A percentile compares a stretch with the other conserved stretches of the same genome.
Evolutionary conservation across 2,888 invertebrate species (phyloP).

Genomic region (Keiferia lycopersicella): DNA sequence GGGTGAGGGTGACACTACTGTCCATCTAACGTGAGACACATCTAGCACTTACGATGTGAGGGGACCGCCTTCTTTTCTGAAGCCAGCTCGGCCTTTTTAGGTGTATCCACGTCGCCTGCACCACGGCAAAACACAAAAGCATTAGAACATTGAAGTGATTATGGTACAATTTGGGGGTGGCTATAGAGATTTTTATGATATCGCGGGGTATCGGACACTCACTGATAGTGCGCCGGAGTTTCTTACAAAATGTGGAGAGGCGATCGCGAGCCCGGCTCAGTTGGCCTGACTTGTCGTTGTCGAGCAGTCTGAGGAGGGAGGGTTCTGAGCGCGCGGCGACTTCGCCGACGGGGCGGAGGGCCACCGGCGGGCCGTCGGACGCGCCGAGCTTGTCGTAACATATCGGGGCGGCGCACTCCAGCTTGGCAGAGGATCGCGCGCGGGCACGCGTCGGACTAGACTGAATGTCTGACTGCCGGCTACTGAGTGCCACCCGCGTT

Average conservation of each 20-base stretch:
- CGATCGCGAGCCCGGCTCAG: constrained; percentile 72
- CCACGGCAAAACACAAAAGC: constrained; percentile 78
- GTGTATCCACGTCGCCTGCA: constrained; percentile 79
- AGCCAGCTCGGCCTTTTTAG: constrained; percentile 77
- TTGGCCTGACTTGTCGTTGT: constrained; percentile 69
- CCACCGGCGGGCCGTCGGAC: constrained; percentile 62
- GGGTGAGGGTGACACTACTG: constrained; percentile 37
- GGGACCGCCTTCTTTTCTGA: constrained; percentile 74
- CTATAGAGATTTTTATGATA: constrained; percentile 16
- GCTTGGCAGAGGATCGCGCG: constrained; percentile 71
- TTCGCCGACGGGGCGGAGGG: constrained; percentile 68
- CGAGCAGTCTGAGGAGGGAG: constrained; percentile 69
- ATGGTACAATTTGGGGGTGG: constrained; percentile 41
- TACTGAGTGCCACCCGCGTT: constrained; percentile 43
- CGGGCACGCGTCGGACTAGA: constrained; percentile 70
- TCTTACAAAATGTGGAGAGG: constrained; percentile 74
- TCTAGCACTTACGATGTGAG: constrained; percentile 79
- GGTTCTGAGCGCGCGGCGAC: constrained; percentile 70
- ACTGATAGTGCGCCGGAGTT: constrained; percentile 77
- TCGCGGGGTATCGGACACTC: constrained; percentile 55
- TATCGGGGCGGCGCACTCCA: constrained; percentile 78
- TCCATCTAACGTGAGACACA: constrained; percentile 54
- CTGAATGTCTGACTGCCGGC: constrained; percentile 66
- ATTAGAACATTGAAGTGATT: constrained; percentile 72
- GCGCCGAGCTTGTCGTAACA: constrained; percentile 77